These are phyloP conservation scores for Tribolium madens DNA, from an alignment of 1,140 invertebrate genomes.

Conservation along the genomic window DNA sequence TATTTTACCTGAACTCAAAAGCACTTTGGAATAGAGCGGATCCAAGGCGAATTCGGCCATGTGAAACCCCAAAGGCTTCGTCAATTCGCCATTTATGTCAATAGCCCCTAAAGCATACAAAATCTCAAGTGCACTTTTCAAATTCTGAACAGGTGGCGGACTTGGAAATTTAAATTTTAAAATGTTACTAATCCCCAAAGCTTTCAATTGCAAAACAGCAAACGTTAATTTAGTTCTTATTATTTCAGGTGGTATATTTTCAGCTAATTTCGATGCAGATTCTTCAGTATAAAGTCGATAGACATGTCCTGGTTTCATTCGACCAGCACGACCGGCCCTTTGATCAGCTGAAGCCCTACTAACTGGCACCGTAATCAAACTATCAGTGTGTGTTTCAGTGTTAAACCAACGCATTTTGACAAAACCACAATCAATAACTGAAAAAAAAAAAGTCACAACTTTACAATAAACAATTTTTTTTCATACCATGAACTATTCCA, in stretches of 20 bases:
- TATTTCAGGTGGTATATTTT: conserved; percentile 90
- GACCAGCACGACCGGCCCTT: conserved; percentile 91
- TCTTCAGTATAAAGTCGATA: conserved; percentile 84
- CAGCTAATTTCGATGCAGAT: conserved; percentile 78
- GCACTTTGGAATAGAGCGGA: conserved; percentile 89
- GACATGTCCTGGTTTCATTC: conserved; percentile 86
- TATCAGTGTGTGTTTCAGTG: conserved; percentile 85
- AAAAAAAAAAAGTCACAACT: conserved; percentile 59
- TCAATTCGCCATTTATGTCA: conserved; percentile 84
- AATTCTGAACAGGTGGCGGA: conserved; percentile 89
- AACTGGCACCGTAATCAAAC: conserved; percentile 85
- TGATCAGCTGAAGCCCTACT: conserved; percentile 93
- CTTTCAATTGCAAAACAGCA: conserved; percentile 93
- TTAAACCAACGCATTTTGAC: conserved; percentile 96
- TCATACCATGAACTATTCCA: conserved; percentile 91
- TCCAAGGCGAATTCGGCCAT: conserved; percentile 95
- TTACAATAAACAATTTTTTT: conserved; percentile 47
- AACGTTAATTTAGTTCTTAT: conserved; percentile 88
- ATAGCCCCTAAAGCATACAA: conserved; percentile 90
- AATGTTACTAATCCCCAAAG: conserved; percentile 93
- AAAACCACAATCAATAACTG: conserved; percentile 96
- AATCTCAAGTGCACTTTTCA: conserved; percentile 88
- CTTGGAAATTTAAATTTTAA: conserved; percentile 87
- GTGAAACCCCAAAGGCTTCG: conserved; percentile 81
- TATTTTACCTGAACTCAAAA: conserved; percentile 85